Evolutionary conservation across 1,140 invertebrate species (phyloP), one percentile per base, ranked within the genome.

Genomic region (Tetraneura akinire): DNA sequence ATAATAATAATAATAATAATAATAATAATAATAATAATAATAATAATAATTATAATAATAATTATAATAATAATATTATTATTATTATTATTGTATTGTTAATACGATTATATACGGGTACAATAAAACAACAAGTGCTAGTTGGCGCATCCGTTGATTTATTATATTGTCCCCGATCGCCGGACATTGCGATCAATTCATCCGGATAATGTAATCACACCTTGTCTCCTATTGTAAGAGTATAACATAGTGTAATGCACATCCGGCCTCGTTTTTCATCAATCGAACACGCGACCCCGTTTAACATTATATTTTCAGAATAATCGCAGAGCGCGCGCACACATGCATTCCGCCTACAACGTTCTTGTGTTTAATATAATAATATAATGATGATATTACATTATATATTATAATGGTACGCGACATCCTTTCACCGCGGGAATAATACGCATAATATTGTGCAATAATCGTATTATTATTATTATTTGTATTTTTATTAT

Each of bases 281-380:
- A 45, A 68, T 45, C n/a, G 62, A 66, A 66, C 62, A 42, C 11
- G 64, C 37, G n/a, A n/a, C n/a, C n/a, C n/a, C 64, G 23, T 21
- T 68, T 68, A 68, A 68, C 64, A 45, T 68, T 64, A 37, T 37
- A n/a, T n/a, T n/a, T 64, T 9, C n/a, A 11, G 62, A 37, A 64
- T 64, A 64, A 64, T 64, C 37, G 60, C 29, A 66, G n/a, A 45
- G n/a, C 23, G 14, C 8, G 32, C 32, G 8, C 32, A n/a, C 32
- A 37, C 8, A 37, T 21, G 5, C 1, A 45, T 66, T 47, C 64
- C 42, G 6, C 21, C 64, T 47, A 47, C n/a, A n/a, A n/a, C n/a
- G n/a, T n/a, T n/a, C 64, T n/a, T 16, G 6, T 21, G 18, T 42
- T 1, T 13, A n/a, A 42, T 66, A 66, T 21, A n/a, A n/a, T n/a